Base-by-base conservation (phyloP, 2,113 vertebrate genomes). In the Microcebus griseorufus region DNA sequence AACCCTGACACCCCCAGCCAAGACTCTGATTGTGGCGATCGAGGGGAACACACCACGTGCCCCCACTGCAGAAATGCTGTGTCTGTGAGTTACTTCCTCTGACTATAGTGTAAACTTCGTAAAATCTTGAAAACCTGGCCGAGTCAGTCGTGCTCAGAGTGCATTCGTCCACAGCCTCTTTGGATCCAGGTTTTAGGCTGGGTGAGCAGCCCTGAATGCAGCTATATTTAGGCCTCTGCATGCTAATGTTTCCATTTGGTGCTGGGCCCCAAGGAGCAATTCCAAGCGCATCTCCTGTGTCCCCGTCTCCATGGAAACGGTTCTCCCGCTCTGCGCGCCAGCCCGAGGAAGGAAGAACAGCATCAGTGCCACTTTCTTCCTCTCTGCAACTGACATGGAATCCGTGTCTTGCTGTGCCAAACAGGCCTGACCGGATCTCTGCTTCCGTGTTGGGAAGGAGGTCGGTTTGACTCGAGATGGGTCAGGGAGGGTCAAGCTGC, bases 171-270 rank as follows among this genome's bases (percentile, higher is more conserved):
- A 75, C 94, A 94, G 17, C 42, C 90, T 22, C 70, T 29, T 82
- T 32, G 75, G 4, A 80, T 97, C 97, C 96, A 70, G 98, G 98
- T 67, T 93, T 60, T 29, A 83, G 94, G n/a, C 94, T 92, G 48
- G 95, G 97, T 64, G 97, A 97, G 58, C 96, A n/a, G 72, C 86
- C 58, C 92, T 25, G 58, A 88, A 96, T 6, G 67, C 34, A 34
- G 97, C 98, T 98, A 98, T 98, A 98, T 98, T 98, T 98, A 98
- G 98, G 95, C 27, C 79, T 93, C 97, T n/a, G 88, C 97, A 97
- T 97, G 97, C 82, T 97, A 90, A 96, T 75, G 98, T 98, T 98
- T 98, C 97, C 98, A 97, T 98, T 98, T 98, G 98, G 93, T 97
- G 69, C 97, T 78, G 64, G 97, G 97, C 97, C 98, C 96, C 85